A percentile compares a stretch with the other conserved stretches of the same genome.
Conservation (phyloP, 2,113 vertebrate species). For the Porphyrio hochstetteri region DNA sequence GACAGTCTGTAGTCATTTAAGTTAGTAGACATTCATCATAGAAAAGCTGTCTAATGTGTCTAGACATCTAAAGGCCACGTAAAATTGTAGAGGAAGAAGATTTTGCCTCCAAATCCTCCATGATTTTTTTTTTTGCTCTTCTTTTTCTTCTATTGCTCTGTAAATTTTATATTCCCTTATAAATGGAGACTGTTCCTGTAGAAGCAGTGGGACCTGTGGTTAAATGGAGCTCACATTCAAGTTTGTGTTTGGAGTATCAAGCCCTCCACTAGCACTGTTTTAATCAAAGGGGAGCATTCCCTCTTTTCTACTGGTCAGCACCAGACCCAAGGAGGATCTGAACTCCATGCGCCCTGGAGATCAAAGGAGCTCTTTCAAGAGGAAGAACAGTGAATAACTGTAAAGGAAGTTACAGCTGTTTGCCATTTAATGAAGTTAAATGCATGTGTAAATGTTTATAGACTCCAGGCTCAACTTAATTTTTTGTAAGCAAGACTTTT, state of each 20-base stretch:
- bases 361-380: slow-evolving; percentile 44
- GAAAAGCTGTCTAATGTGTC: not conserved
- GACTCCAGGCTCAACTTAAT: slow-evolving; percentile 13
- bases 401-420: slow-evolving; percentile 57
- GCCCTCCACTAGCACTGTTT: not conserved
- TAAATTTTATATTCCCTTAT: not conserved
- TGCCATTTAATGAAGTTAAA: slow-evolving; percentile 59
- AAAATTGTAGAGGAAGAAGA: not conserved
- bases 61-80: not conserved
- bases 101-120: fast-evolving
- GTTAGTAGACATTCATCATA: not conserved
- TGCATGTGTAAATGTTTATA: slow-evolving; percentile 55
- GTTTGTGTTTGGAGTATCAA: not conserved
- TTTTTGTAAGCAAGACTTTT: slow-evolving; percentile 16
- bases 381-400: slow-evolving; percentile 13
- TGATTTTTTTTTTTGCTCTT: not conserved
- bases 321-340: not conserved
- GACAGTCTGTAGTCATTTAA: not conserved
- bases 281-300: slow-evolving; percentile 15
- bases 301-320: not conserved
- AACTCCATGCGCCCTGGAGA: not conserved
- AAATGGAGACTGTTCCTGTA: not conserved
- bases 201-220: not conserved
- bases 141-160: not conserved
- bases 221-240: not conserved